These are phyloP conservation scores for Drosophila histrio DNA, from an alignment of 2,888 invertebrate genomes.

Conservation along the genomic window DNA sequence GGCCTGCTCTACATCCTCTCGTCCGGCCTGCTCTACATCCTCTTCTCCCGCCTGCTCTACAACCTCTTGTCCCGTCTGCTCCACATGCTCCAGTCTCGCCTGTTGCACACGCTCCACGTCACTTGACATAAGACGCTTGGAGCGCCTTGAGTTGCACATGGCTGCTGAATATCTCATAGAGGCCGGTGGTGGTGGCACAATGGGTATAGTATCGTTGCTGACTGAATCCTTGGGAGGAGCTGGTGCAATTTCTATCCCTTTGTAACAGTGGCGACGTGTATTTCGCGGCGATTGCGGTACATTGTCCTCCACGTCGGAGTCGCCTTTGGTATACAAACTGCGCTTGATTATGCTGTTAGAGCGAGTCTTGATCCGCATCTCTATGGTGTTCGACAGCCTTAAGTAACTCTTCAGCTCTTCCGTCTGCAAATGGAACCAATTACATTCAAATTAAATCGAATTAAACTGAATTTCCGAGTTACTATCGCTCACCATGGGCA, in stretches of 20 bases:
- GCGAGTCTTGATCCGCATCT: neutral
- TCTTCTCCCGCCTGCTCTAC: neutral
- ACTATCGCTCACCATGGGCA: neutral
- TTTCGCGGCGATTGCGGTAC: neutral
- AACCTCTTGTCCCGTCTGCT: neutral
- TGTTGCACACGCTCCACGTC: neutral
- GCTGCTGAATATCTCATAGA: neutral
- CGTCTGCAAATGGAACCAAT: conserved; percentile 11
- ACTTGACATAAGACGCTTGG: neutral
- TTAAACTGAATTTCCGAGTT: neutral
- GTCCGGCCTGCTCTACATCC: neutral
- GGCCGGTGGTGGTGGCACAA: conserved; percentile 32
- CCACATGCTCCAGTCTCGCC: neutral
- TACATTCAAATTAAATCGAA: neutral
- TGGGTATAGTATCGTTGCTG: neutral
- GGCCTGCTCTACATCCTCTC: neutral
- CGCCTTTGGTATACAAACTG: conserved; percentile 56
- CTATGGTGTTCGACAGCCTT: conserved; percentile 2
- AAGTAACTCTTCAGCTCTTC: conserved; percentile 34
- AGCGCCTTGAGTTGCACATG: neutral
- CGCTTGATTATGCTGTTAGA: conserved; percentile 12
- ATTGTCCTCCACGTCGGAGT: conserved; percentile 36
- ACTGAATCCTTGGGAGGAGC: conserved; percentile 1
- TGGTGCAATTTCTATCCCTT: neutral
- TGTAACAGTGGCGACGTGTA: neutral